Base-by-base conservation (phyloP, 2,113 vertebrate species). In the Colossoma macropomum region DNA sequence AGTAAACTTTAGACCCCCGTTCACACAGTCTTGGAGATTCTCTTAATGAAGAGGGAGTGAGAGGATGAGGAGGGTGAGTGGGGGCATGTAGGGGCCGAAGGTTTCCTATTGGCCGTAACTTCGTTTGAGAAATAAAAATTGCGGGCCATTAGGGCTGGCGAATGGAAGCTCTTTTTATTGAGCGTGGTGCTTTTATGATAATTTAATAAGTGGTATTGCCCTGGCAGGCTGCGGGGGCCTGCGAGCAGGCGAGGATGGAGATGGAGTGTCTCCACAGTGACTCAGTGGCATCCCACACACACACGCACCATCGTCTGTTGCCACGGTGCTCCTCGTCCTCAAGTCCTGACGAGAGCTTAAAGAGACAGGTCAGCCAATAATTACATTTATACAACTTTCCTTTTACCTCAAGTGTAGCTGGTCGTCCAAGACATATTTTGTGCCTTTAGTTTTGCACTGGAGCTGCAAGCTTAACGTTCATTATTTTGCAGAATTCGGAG, bases 51-150 rank as follows among this genome's bases (percentile, higher is more conserved):
- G 68, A 76, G 83, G 27, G 32, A 59, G 85, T 72, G 72, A 45
- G 75, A 72, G 70, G 30, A 72, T 34, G 59, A 74, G 68, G 83
- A 23, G 66, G 63, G 63, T 73, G 78, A 66, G 54, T 34, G 60
- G 80, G 79, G 84, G 84, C 86, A 87, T 32, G 2, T 87, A 65
- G 16, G 82, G 89, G 86, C 79, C 90, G 85, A 86, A 88, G 89
- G 89, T 91, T 89, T 89, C 88, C 85, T 86, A 88, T 88, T 90
- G 84, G 91, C 89, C 68, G 70, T 94, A 93, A 94, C 92, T 94
- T 94, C 84, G 92, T 95, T 93, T 92, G 90, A 91, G 90, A 92
- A 92, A 93, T 93, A 92, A 91, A 93, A 93, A 94, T 93, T 90
- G 91, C 88, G 91, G 93, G 90, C 89, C 92, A 92, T 94, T 93